Evolutionary conservation across 2,797 vertebrate species (phyloP), one percentile per base, ranked within the genome.

Genomic region (Pogonophryne albipinna): DNA sequence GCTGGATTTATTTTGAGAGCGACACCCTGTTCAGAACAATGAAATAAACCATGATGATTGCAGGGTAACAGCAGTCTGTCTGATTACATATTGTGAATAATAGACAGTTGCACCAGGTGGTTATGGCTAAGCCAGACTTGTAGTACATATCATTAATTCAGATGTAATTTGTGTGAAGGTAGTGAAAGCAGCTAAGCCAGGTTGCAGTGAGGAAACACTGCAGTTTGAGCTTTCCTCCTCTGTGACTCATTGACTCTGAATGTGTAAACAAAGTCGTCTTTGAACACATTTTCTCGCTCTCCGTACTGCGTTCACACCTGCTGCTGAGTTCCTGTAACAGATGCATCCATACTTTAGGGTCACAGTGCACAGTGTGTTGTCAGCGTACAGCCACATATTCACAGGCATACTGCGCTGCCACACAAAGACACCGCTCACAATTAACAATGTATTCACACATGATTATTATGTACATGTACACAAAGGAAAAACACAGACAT

Each of bases 221-320:
- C 69, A 82, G 79, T 79, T 66, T 78, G 64, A 82, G 78, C 66
- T 71, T 77, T 79, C 60, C 73, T 80, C 77, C 51, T 78, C 63
- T 61, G 74, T 44, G 74, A 83, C 85, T 87, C 84, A 64, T 78
- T 86, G 77, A 75, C 84, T 85, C 71, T 84, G 76, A 88, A 70
- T 44, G 79, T 77, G 76, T 87, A 90, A 91, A 89, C 85, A 85
- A 83, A 77, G 74, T 53, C 1, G 2, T 80, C 86, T 90, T 83
- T 84, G 84, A 83, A 85, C 72, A 75, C 9, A 65, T 62, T 76
- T 76, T 76, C 69, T 79, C 16, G 11, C 74, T 79, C 79, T 82
- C 56, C 76, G 71, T 69, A 61, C 80, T 68, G 58, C 34, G 64
- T 77, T 83, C 85, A 85, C 93, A 92, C 91, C 90, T 85, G 92